Percentiles rank a stretch among this genome's conserved stretches.
Evolutionary conservation across 2,888 invertebrate genomes (phyloP).

Genomic region (Brenthis daphne): DNA sequence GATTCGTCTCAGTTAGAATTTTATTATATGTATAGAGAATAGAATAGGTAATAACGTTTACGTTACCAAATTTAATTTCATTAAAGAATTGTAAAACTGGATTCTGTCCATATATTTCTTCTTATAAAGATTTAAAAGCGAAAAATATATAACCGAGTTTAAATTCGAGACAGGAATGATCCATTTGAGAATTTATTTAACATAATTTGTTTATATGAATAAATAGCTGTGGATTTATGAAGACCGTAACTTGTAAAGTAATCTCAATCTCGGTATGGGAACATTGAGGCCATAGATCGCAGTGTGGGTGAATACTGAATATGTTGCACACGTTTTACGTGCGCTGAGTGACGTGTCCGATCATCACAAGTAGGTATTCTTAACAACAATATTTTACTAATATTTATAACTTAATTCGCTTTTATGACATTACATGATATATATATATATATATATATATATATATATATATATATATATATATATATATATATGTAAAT

Average conservation of each 20-base stretch:
- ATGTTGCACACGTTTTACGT: constrained; percentile 37
- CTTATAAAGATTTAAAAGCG: neutral
- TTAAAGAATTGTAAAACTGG: neutral
- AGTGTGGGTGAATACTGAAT: constrained; percentile 29
- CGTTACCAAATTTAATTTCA: no score
- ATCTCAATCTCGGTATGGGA: constrained; percentile 23
- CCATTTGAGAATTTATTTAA: constrained; percentile 42
- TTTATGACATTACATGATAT: no score
- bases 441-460: no score
- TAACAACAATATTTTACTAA: no score
- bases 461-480: no score
- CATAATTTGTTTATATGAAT: constrained; percentile 38
- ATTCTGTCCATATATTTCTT: neutral
- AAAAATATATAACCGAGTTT: neutral
- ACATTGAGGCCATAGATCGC: constrained; percentile 36
- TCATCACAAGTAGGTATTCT: constrained; percentile 9
- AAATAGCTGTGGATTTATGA: constrained; percentile 45
- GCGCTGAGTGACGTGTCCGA: constrained; percentile 27
- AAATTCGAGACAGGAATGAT: constrained; percentile 40
- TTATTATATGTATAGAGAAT: no score
- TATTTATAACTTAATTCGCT: neutral
- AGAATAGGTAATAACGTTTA: no score
- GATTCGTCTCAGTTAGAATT: no score
- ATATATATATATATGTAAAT: no score
- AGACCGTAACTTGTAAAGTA: constrained; percentile 44